These are phyloP conservation scores for Lepilemur ruficaudatus DNA, from an alignment of 2,797 vertebrate genomes.

Conservation along the genomic window DNA sequence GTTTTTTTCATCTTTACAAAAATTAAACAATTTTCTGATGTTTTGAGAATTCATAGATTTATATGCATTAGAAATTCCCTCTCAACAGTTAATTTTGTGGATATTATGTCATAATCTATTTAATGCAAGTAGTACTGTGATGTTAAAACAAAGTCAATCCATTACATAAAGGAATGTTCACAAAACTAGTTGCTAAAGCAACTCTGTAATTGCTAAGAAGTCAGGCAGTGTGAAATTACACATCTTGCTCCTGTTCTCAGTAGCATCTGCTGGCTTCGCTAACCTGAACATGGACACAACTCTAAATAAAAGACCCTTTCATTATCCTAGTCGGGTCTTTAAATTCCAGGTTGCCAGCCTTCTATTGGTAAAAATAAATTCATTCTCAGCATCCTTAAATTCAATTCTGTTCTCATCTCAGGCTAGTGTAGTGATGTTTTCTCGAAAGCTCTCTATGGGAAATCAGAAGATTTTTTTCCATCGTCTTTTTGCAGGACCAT, in stretches of 20 bases:
- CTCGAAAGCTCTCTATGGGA: background rate
- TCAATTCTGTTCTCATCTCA: slow-evolving; percentile 26
- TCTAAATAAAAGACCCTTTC: slow-evolving; percentile 51
- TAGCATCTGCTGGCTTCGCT: slow-evolving; percentile 49
- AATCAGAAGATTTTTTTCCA: background rate
- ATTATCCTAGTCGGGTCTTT: slow-evolving; percentile 17
- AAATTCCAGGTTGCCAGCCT: slow-evolving; percentile 45
- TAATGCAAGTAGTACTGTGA: slow-evolving; percentile 60
- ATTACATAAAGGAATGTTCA: slow-evolving; percentile 55
- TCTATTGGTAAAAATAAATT: slow-evolving; percentile 45
- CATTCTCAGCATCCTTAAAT: slow-evolving; percentile 39
- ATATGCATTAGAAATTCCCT: slow-evolving; percentile 35
- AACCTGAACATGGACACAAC: slow-evolving; percentile 35
- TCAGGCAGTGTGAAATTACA: slow-evolving; percentile 60
- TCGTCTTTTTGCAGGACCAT: background rate
- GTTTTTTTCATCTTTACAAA: slow-evolving; percentile 37
- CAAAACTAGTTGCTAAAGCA: slow-evolving; percentile 57
- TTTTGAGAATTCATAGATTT: slow-evolving; percentile 72
- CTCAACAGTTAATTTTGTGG: slow-evolving; percentile 68
- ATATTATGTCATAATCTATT: slow-evolving; percentile 47
- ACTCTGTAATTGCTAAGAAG: slow-evolving; percentile 60
- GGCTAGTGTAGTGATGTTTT: background rate
- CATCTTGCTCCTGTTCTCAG: slow-evolving; percentile 47
- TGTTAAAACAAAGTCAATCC: slow-evolving; percentile 39
- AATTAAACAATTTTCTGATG: slow-evolving; percentile 40